phyloP scores from a whole-genome alignment of 1,140 invertebrate genomes.

The Littorina saxatilis region DNA sequence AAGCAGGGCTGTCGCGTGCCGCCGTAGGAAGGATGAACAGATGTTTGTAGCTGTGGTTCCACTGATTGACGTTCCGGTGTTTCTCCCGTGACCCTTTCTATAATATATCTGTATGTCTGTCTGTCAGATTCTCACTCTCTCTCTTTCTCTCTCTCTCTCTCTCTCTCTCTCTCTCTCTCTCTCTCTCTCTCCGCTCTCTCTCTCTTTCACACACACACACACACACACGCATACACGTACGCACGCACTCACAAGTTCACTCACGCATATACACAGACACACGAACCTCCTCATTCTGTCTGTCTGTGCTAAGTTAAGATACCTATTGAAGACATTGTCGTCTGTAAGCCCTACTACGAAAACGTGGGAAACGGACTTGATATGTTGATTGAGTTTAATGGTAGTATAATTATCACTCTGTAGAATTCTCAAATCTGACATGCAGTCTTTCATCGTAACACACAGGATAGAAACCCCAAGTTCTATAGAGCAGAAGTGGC shows the following conservation, averaged over 20 bases:
- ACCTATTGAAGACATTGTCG: neutral
- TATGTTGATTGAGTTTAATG: too few species aligned
- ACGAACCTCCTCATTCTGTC: too few species aligned
- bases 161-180: slow-evolving; percentile 20
- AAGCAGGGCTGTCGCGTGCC: neutral
- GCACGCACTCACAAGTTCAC: neutral
- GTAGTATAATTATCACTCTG: too few species aligned
- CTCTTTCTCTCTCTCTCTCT: neutral
- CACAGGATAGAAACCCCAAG: too few species aligned
- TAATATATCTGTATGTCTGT: neutral
- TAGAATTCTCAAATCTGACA: too few species aligned
- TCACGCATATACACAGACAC: too few species aligned
- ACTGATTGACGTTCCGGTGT: neutral
- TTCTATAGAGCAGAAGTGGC: too few species aligned
- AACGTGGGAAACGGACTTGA: neutral
- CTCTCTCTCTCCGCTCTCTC: neutral
- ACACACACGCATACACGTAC: neutral
- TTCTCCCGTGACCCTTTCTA: too few species aligned
- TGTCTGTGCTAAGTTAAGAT: neutral
- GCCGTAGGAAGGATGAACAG: neutral
- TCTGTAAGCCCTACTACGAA: neutral
- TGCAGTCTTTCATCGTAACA: too few species aligned
- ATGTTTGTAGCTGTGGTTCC: neutral
- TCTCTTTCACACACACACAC: neutral
- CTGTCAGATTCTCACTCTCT: neutral